phyloP scores from a whole-genome alignment of 2,888 invertebrate species.

The Empis livida region DNA sequence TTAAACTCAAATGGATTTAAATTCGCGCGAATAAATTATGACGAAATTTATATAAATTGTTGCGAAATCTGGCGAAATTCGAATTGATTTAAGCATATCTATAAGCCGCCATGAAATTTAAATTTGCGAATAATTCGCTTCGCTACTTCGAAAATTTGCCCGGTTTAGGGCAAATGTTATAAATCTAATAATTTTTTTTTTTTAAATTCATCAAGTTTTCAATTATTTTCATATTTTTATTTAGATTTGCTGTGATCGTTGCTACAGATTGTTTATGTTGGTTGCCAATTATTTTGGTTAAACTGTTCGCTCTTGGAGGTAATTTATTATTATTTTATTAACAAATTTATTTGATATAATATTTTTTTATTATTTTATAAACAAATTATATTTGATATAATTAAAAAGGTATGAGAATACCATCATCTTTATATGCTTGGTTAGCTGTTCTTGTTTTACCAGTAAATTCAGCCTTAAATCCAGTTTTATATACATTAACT shows the following conservation, averaged over 20 bases:
- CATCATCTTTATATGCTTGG: slow-evolving; percentile 45
- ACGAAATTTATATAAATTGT: no score
- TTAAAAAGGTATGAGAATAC: slow-evolving; percentile 38
- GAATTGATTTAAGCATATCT: no score
- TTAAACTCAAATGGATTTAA: no score
- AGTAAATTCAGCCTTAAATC: slow-evolving; percentile 48
- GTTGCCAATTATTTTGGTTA: slow-evolving; percentile 45
- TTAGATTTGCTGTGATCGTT: slow-evolving; percentile 44
- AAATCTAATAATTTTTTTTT: neutral
- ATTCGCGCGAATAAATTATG: no score
- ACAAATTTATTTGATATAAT: no score
- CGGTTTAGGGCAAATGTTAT: no score
- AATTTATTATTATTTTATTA: slow-evolving; percentile 12
- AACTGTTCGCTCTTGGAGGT: slow-evolving; percentile 43
- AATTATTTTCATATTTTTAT: neutral
- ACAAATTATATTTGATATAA: neutral
- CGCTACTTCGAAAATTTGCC: no score
- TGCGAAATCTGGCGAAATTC: no score
- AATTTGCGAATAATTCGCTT: no score
- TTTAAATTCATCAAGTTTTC: no score
- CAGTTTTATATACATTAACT: slow-evolving; percentile 47
- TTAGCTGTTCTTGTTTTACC: slow-evolving; percentile 46
- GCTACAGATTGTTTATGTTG: slow-evolving; percentile 47
- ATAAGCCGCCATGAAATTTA: no score
- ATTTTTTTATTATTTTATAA: neutral